phyloP scores from a whole-genome alignment of 1,140 invertebrate genomes.

The Pteromalus puparum region DNA sequence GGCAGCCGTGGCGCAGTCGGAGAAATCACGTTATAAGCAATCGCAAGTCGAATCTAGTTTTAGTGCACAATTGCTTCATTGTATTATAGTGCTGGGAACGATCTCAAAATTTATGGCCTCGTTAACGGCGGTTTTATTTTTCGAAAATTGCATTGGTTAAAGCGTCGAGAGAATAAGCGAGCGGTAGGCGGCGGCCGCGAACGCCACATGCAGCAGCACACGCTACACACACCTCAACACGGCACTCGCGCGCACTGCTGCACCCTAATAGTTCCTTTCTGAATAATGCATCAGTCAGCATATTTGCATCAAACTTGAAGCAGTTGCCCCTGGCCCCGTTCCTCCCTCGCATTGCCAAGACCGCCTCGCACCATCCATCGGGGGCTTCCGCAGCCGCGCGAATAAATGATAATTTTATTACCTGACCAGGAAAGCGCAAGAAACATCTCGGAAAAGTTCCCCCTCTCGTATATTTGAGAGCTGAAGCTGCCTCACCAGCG shows the following conservation, averaged over 20 bases:
- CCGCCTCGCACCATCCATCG: conserved; percentile 47
- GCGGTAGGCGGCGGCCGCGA: too few relatives aligned
- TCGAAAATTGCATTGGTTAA: conserved; percentile 21
- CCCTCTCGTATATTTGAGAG: background rate
- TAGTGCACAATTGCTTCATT: conserved; percentile 6
- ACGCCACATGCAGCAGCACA: background rate
- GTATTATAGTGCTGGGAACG: background rate
- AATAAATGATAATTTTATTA: conserved; percentile 72
- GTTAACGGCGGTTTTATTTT: conserved; percentile 23
- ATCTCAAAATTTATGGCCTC: conserved; percentile 33
- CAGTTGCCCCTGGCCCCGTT: conserved; percentile 60
- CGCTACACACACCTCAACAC: conserved; percentile 40
- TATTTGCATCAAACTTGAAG: conserved; percentile 71
- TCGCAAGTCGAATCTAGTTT: background rate
- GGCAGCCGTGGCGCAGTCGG: too few relatives aligned
- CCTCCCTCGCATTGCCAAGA: conserved; percentile 18
- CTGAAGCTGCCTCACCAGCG: too few relatives aligned
- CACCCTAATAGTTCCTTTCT: conserved; percentile 70
- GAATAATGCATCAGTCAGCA: conserved; percentile 69
- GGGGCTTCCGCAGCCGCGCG: conserved; percentile 53
- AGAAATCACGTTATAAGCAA: background rate
- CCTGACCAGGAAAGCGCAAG: conserved; percentile 60
- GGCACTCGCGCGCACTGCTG: conserved; percentile 21
- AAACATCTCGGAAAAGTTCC: conserved; percentile 52
- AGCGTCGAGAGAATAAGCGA: background rate